A percentile compares a stretch with the other conserved stretches of the same genome.
Evolutionary conservation across 2,888 invertebrate genomes (phyloP).

Genomic region (Clistopyga incitator): DNA sequence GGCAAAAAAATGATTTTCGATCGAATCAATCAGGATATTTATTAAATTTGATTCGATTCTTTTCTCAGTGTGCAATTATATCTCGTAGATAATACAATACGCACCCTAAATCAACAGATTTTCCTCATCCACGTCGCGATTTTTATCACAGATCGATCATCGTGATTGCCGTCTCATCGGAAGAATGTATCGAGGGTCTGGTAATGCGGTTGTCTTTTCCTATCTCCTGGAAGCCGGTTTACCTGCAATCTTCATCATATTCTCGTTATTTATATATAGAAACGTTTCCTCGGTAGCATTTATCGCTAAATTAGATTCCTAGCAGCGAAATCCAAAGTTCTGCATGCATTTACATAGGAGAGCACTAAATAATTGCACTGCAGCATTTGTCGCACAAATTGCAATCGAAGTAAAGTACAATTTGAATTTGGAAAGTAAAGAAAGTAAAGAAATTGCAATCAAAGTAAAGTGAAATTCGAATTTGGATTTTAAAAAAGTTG

Average conservation of each 20-base stretch:
- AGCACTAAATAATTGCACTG: not conserved
- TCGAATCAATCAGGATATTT: no score
- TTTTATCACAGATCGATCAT: not conserved
- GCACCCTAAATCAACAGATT: not conserved
- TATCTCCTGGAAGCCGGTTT: not conserved
- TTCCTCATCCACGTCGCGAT: constrained; percentile 3
- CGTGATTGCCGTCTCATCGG: not conserved
- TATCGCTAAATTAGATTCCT: constrained; percentile 5
- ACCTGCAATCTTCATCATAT: not conserved
- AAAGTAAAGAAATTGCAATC: no score
- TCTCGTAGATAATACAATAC: constrained; percentile 1
- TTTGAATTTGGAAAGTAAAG: no score
- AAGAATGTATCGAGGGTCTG: not conserved
- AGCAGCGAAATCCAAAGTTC: not conserved
- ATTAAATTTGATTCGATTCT: no score
- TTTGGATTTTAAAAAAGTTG: no score
- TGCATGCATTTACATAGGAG: constrained; percentile 11
- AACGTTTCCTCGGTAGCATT: constrained; percentile 2
- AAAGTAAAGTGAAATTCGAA: no score
- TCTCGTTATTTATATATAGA: not conserved
- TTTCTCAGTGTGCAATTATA: not conserved
- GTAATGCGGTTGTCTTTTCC: not conserved
- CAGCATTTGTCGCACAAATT: no score
- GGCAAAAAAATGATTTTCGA: no score
- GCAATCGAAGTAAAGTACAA: no score